Evolutionary conservation across 2,113 vertebrate species (phyloP), one percentile per base, ranked within the genome.

Genomic region (Raja brachyura): DNA sequence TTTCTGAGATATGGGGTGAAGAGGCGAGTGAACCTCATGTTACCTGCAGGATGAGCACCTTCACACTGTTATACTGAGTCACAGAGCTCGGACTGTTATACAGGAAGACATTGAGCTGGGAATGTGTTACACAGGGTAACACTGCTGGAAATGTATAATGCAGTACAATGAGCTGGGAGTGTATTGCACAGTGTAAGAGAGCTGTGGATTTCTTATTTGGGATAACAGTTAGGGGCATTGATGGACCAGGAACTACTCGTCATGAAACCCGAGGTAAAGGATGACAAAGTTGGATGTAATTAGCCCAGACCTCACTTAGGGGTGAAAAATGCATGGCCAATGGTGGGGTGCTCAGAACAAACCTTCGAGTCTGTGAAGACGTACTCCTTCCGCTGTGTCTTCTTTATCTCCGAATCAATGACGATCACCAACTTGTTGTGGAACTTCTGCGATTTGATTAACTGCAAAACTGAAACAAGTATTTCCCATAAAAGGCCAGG

Each of bases 401-500:
- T 99, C 95, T 99, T 98, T 95, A 98, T 99, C 94, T 99, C 98
- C 0, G 98, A 98, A 94, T 98, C 98, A 94, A 98, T 94, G 93
- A 97, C 93, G n/a, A 99, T 97, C 93, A 97, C 96, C 93, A 99
- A 93, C 94, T 98, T 99, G 94, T 97, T 96, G 2, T 96, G 97
- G 93, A 99, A 96, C 94, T 98, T 99, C 96, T 99, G 98, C 28
- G 98, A 98, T 95, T 99, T 99, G 94, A 99, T 98, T 94, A 99
- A 96, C 97, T 99, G 98, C 93, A 98, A 94, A 94, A 99, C 99
- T 99, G 93, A 85, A 68, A 92, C 4, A 94, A 78, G 92, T 63
- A 3, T 5, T 33, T 22, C 22, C 25, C 5, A 39, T 93, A 75
- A 63, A 61, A 66, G 68, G 25, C 9, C 10, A 86, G 25, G 10